These are phyloP conservation scores for Lepidonotus clava DNA, from an alignment of 2,888 invertebrate species.

Conservation along the genomic window DNA sequence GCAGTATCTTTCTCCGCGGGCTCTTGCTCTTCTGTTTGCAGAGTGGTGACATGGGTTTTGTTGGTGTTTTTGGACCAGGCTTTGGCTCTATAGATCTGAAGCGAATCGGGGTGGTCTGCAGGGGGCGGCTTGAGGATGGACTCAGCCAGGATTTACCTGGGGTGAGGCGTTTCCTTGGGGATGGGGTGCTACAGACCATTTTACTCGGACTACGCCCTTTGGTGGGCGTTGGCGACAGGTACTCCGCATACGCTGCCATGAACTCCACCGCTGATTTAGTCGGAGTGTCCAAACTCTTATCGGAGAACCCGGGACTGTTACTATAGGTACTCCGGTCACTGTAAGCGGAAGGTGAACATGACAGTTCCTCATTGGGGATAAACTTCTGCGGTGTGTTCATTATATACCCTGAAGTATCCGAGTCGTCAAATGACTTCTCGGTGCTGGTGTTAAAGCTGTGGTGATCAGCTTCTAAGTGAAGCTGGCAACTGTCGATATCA, in stretches of 20 bases:
- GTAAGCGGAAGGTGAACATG: slow-evolving; percentile 25
- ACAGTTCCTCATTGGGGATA: slow-evolving; percentile 14
- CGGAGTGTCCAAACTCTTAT: slow-evolving; percentile 15
- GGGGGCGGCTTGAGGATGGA: neutral
- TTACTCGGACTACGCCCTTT: neutral
- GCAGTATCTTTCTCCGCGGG: slow-evolving; percentile 68
- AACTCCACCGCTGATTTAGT: slow-evolving; percentile 68
- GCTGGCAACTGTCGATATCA: neutral
- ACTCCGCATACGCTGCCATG: slow-evolving; percentile 67
- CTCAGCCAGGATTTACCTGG: slow-evolving; percentile 8
- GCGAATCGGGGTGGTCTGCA: slow-evolving; percentile 6
- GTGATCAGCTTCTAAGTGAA: slow-evolving; percentile 29
- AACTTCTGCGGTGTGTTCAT: slow-evolving; percentile 35
- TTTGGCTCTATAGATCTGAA: slow-evolving; percentile 41
- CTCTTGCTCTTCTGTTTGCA: slow-evolving; percentile 59
- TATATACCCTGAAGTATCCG: neutral
- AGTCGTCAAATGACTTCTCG: slow-evolving; percentile 1
- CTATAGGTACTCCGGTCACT: slow-evolving; percentile 38
- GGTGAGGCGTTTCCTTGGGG: slow-evolving; percentile 20
- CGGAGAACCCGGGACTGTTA: slow-evolving; percentile 30
- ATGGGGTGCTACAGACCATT: slow-evolving; percentile 13
- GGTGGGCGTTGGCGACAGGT: slow-evolving; percentile 59
- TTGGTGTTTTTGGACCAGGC: neutral
- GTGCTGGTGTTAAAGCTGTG: slow-evolving; percentile 12
- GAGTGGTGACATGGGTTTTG: slow-evolving; percentile 20